Evolutionary conservation across 2,113 vertebrate genomes (phyloP).

Genomic region (Arizona elegans): DNA sequence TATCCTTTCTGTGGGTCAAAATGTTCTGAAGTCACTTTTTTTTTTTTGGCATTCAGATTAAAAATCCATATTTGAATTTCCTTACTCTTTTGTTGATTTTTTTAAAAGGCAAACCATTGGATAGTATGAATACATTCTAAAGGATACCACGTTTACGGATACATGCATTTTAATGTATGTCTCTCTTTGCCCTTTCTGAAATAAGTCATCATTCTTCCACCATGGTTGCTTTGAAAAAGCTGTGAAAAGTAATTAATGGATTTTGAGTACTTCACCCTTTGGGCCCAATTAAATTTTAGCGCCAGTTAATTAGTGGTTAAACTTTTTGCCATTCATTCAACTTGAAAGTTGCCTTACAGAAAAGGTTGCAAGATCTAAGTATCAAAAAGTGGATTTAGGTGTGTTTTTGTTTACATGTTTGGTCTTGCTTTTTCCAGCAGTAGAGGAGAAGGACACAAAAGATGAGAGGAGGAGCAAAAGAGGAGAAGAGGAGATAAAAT

Average conservation of each 20-base stretch:
- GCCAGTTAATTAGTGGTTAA: slow-evolving; percentile 69
- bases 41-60: background rate
- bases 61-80: background rate
- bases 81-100: background rate
- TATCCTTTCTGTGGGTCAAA: background rate
- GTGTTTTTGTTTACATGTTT: background rate
- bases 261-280: slow-evolving; percentile 69
- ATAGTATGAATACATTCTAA: background rate
- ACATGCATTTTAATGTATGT: background rate
- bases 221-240: slow-evolving; percentile 34
- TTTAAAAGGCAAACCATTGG: background rate
- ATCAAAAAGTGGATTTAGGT: slow-evolving; percentile 41
- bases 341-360: slow-evolving; percentile 52
- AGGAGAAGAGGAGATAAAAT: slow-evolving; percentile 4
- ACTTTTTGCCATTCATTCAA: slow-evolving; percentile 64
- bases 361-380: slow-evolving; percentile 41
- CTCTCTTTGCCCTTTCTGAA: slow-evolving; percentile 22
- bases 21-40: background rate
- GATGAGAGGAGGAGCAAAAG: slow-evolving; percentile 15
- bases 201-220: slow-evolving; percentile 36
- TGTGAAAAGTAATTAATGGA: slow-evolving; percentile 68
- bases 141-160: slow-evolving; percentile 10
- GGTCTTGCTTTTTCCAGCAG: slow-evolving; percentile 7
- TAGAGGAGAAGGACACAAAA: slow-evolving; percentile 27
- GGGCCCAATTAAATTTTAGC: slow-evolving; percentile 74